A percentile compares a stretch with the other conserved stretches of the same genome.
Evolutionary conservation across 2,888 invertebrate species (phyloP).

Genomic region (Agrotis exclamationis): DNA sequence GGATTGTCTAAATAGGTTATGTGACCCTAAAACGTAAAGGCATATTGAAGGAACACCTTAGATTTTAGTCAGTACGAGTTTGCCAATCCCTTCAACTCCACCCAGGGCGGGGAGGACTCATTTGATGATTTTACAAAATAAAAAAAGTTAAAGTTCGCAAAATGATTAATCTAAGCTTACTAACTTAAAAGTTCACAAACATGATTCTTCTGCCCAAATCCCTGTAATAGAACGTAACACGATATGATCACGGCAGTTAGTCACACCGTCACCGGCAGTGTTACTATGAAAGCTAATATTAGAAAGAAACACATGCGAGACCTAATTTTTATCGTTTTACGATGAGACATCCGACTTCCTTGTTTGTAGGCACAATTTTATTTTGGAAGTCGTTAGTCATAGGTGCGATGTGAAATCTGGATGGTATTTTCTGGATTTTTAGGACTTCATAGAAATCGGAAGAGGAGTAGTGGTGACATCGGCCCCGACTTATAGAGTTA

Average conservation of each 20-base stretch:
- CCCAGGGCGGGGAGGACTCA: no score
- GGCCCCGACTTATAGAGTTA: no score
- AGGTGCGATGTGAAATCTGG: not conserved
- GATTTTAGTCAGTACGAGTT: no score
- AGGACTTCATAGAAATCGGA: not conserved
- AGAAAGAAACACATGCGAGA: slow-evolving; percentile 42
- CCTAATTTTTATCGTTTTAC: slow-evolving; percentile 30
- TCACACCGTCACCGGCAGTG: slow-evolving; percentile 44
- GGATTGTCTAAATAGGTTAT: no score
- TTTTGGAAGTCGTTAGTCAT: slow-evolving; percentile 37
- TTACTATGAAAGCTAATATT: slow-evolving; percentile 53
- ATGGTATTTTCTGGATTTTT: slow-evolving; percentile 6
- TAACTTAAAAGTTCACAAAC: not conserved
- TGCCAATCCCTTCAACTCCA: no score
- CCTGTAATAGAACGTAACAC: slow-evolving; percentile 38
- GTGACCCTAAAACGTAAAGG: no score
- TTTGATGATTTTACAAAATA: no score
- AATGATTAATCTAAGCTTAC: no score
- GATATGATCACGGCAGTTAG: slow-evolving; percentile 59
- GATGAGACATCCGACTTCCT: slow-evolving; percentile 48
- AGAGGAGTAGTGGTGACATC: no score
- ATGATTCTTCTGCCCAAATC: slow-evolving; percentile 2
- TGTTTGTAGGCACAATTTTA: slow-evolving; percentile 42
- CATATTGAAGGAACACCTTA: no score
- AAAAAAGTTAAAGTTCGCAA: no score